Evolutionary conservation across 2,797 vertebrate genomes (phyloP).

Genomic region (Spinus olivaceus): DNA sequence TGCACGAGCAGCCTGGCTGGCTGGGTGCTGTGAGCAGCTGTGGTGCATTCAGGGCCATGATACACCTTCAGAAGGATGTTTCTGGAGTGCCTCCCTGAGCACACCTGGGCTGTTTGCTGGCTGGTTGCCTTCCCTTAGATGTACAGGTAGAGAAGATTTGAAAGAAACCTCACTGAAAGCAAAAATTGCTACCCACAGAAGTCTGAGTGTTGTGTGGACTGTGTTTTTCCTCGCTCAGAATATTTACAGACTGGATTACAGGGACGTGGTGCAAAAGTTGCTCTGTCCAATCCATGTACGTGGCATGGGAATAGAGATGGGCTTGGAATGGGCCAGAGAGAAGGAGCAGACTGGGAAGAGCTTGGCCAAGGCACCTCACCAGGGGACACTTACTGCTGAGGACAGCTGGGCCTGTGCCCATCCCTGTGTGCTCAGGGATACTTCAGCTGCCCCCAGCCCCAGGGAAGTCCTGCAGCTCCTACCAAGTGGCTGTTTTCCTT

Average conservation of each 20-base stretch:
- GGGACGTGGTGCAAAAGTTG: not conserved
- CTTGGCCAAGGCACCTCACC: not conserved
- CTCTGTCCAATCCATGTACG: accelerated
- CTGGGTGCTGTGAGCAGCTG: not conserved
- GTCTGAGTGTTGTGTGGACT: not conserved
- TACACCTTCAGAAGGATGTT: not conserved
- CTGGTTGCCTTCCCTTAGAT: not conserved
- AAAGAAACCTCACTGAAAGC: not conserved
- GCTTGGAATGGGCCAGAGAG: not conserved
- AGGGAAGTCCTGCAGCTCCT: not conserved
- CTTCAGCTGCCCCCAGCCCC: not conserved
- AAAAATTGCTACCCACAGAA: not conserved
- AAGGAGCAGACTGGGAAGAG: not conserved
- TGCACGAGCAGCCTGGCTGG: not conserved
- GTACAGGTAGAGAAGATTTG: not conserved
- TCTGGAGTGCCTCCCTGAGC: not conserved
- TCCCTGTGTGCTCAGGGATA: not conserved
- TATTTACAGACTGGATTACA: not conserved
- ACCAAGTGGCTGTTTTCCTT: not conserved
- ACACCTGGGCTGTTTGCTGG: not conserved
- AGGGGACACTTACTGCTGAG: not conserved
- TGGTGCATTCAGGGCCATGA: not conserved
- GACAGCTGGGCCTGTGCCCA: not conserved
- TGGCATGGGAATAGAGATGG: not conserved
- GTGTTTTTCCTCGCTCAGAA: not conserved